Evolutionary conservation across 2,797 vertebrate genomes (phyloP), one percentile per base, ranked within the genome.

Genomic region (Garrulus glandarius): DNA sequence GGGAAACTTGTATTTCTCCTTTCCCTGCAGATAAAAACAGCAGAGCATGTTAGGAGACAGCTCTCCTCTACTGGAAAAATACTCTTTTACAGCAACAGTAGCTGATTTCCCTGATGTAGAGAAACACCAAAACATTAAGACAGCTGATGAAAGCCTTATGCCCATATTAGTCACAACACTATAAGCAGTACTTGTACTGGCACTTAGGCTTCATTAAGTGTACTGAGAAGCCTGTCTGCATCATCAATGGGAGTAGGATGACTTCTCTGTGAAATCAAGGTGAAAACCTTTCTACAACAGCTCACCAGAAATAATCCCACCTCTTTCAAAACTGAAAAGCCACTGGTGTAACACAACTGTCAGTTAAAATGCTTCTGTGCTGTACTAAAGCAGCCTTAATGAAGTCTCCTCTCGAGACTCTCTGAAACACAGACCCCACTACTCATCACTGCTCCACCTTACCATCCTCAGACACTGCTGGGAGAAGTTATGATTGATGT

Each of bases 401-500:
- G 7, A 84, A 43, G 47, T 21, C 24, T 89, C 18, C 52, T 60
- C 13, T 36, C 7, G 13, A 79, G 36, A 56, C 6, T 32, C 59
- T 63, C 34, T 50, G 3, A 13, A 82, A 77, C 10, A 39, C 5
- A 84, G 22, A 71, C 26, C 23, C 29, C 52, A 49, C 15, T 27
- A 55, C 20, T 41, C 30, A 46, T 64, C 43, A 27, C 52, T 46
- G 60, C 32, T 72, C 5, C 2, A 47, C 26, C 96, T 93, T 94
- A 99, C 99, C 98, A 99, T 99, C 89, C 99, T 98, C 93, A 99
- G 96, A 95, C 99, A 99, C 97, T 99, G 99, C 98, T 99, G 99
- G 93, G 99, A 99, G 98, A 99, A 99, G 98, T 99, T 99, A 97
- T 99, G 99, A 97, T 99, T 99, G 98, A 99, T 99, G 98, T 99